Conservation (phyloP, 2,797 vertebrate genomes). For the Mallotus villosus region DNA sequence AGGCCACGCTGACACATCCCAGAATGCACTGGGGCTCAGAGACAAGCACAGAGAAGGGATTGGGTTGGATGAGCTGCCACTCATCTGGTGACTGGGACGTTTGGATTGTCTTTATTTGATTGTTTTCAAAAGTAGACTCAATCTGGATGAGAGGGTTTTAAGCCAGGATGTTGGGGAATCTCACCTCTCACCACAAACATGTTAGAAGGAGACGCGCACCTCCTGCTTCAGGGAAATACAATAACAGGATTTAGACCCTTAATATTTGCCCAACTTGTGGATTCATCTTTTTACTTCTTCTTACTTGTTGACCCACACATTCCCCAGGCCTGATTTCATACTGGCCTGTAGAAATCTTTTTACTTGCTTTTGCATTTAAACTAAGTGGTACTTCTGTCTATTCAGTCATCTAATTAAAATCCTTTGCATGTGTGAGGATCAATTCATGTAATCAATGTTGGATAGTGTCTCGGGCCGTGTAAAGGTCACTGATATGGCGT, state of each 20-base stretch:
- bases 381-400: constrained; percentile 76
- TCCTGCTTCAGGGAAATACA: neutral
- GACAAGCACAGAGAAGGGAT: constrained; percentile 52
- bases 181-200: neutral
- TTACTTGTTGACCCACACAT: neutral
- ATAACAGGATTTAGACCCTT: neutral
- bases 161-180: neutral
- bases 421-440: constrained; percentile 76
- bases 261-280: neutral
- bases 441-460: constrained; percentile 80
- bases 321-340: neutral
- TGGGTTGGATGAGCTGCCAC: constrained; percentile 49
- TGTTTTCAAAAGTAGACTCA: constrained; percentile 8
- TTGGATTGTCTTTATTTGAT: constrained; percentile 45
- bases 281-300: constrained; percentile 23
- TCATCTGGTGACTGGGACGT: constrained; percentile 6
- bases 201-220: too few relatives aligned
- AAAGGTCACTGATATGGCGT: constrained; percentile 80
- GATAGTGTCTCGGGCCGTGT: constrained; percentile 74
- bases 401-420: constrained; percentile 80
- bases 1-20: constrained; percentile 60
- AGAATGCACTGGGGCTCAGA: constrained; percentile 49
- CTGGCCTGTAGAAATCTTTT: constrained; percentile 48
- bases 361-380: constrained; percentile 70
- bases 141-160: neutral